These are phyloP conservation scores for Bugula neritina DNA, from an alignment of 2,888 invertebrate species.

Conservation along the genomic window DNA sequence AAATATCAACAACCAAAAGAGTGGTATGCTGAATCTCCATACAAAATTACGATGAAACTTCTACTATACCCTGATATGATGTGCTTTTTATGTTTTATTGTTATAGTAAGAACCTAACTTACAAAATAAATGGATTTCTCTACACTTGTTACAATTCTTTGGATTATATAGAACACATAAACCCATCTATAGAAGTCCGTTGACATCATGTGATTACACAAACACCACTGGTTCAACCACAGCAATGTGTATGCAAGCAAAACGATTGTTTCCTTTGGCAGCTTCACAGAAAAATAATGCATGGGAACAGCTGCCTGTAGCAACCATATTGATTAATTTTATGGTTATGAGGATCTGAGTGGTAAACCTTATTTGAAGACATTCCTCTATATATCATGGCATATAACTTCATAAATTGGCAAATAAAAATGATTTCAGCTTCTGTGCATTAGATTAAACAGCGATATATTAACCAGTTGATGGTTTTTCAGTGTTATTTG, in stretches of 20 bases:
- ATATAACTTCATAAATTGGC: not conserved
- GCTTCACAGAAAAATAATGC: conserved; percentile 12
- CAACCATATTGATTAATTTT: conserved; percentile 7
- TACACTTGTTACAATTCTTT: too few relatives aligned
- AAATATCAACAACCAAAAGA: too few relatives aligned
- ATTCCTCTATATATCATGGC: conserved; percentile 12
- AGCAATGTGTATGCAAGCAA: conserved; percentile 12
- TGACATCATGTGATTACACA: conserved; percentile 22
- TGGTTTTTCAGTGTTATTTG: too few relatives aligned
- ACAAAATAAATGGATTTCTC: too few relatives aligned
- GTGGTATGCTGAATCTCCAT: too few relatives aligned
- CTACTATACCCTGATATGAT: too few relatives aligned
- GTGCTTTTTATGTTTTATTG: too few relatives aligned
- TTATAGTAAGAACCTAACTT: too few relatives aligned
- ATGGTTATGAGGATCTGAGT: not conserved
- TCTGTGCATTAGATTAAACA: not conserved
- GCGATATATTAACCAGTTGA: not conserved
- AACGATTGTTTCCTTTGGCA: conserved; percentile 24
- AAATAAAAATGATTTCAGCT: conserved; percentile 11
- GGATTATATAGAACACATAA: too few relatives aligned
- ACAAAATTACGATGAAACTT: too few relatives aligned
- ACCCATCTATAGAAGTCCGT: too few relatives aligned
- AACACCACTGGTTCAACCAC: conserved; percentile 1
- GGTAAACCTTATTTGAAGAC: conserved; percentile 18
- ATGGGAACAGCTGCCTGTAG: conserved; percentile 13